These are phyloP conservation scores for Psittacus erithacus DNA, from an alignment of 2,113 vertebrate genomes.

Conservation along the genomic window DNA sequence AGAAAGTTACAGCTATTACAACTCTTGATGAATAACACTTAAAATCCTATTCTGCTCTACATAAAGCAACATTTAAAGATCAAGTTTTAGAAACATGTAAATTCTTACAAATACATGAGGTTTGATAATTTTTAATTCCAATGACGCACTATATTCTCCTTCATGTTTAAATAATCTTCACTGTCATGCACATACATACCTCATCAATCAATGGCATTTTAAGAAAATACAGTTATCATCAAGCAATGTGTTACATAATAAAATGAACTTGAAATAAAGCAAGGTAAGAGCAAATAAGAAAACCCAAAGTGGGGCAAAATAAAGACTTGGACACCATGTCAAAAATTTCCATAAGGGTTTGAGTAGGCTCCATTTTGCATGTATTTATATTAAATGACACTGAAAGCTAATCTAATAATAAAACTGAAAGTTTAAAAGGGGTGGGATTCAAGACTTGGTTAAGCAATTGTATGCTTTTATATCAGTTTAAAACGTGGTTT, in stretches of 20 bases:
- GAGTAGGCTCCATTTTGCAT: not conserved
- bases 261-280: not conserved
- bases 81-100: not conserved
- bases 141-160: not conserved
- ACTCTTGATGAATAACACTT: not conserved
- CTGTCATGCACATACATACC: not conserved
- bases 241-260: not conserved
- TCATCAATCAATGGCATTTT: not conserved
- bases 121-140: not conserved
- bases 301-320: not conserved
- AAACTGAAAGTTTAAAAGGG: not conserved
- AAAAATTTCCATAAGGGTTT: not conserved
- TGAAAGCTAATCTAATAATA: not conserved
- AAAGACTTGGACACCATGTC: not conserved
- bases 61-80: not conserved
- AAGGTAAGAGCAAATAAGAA: not conserved
- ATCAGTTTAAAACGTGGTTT: not conserved
- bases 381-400: not conserved
- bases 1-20: not conserved
- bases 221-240: not conserved
- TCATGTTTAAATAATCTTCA: not conserved
- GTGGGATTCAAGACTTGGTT: not conserved
- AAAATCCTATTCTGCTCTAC: not conserved
- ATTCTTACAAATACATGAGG: not conserved
- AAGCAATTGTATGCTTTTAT: not conserved